Conservation (phyloP, 2,113 vertebrate species). For the Cranoglanis bouderius region DNA sequence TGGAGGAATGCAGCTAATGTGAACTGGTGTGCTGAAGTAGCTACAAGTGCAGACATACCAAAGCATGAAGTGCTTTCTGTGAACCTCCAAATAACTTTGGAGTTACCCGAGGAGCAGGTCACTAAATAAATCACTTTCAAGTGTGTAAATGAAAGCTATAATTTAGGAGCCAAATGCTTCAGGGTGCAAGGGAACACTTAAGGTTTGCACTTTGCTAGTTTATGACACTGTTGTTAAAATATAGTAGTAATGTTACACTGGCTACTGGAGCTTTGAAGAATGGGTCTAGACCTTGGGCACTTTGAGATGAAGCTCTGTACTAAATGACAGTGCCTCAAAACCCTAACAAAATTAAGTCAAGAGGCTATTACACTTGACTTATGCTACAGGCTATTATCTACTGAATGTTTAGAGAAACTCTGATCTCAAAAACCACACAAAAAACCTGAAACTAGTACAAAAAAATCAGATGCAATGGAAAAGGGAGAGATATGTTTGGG, state of each 20-base stretch:
- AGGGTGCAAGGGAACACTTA: background rate
- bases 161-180: background rate
- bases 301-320: background rate
- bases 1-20: conserved; percentile 52
- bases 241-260: background rate
- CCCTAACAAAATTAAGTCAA: no score
- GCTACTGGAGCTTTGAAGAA: background rate
- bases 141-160: background rate
- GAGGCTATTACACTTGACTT: no score
- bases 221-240: background rate
- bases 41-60: conserved; percentile 53
- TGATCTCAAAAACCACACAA: background rate
- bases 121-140: background rate
- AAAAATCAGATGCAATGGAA: background rate
- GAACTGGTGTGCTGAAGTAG: conserved; percentile 61
- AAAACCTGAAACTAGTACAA: background rate
- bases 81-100: background rate
- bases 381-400: no score
- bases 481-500: background rate
- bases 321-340: no score
- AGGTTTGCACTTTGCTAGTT: background rate
- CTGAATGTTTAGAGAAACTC: background rate
- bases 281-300: background rate
- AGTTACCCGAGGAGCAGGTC: background rate
- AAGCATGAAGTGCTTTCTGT: background rate